Evolutionary conservation across 2,888 invertebrate species (phyloP).

Genomic region (Napeogenes inachia): DNA sequence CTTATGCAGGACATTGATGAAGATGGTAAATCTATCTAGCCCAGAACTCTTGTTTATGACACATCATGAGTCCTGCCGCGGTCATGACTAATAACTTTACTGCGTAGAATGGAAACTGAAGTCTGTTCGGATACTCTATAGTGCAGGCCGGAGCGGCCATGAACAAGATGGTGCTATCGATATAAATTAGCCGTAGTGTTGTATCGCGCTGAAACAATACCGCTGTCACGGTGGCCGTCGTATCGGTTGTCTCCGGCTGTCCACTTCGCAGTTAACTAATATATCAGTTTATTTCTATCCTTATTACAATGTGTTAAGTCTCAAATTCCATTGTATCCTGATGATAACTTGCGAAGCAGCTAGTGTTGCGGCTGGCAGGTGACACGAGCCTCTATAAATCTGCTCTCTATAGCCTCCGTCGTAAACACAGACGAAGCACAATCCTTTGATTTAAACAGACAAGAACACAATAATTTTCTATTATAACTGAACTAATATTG

Average conservation of each 20-base stretch:
- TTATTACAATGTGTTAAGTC: conserved; percentile 36
- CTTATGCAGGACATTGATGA: conserved; percentile 18
- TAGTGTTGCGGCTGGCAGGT: conserved; percentile 68
- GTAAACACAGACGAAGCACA: conserved; percentile 47
- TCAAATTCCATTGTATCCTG: conserved; percentile 35
- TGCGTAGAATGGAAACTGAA: conserved; percentile 31
- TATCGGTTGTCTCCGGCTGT: conserved; percentile 53
- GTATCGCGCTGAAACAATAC: conserved; percentile 63
- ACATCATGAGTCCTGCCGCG: conserved; percentile 24
- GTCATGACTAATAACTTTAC: conserved; percentile 30
- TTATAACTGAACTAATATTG: conserved; percentile 36
- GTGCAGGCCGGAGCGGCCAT: conserved; percentile 41
- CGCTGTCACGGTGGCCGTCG: conserved; percentile 62
- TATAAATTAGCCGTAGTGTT: conserved; percentile 68
- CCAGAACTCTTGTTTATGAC: conserved; percentile 28
- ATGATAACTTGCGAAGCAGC: conserved; percentile 47
- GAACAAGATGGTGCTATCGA: conserved; percentile 60
- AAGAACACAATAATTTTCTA: conserved; percentile 54
- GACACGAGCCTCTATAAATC: conserved; percentile 67
- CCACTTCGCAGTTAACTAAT: conserved; percentile 45
- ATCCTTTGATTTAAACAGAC: conserved; percentile 54
- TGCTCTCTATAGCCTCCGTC: conserved; percentile 44
- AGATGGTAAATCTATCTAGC: conserved; percentile 27
- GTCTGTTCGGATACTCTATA: conserved; percentile 28
- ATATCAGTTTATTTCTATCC: conserved; percentile 34